Evolutionary conservation across 2,888 invertebrate genomes (phyloP).

Genomic region (Plebejus argus): DNA sequence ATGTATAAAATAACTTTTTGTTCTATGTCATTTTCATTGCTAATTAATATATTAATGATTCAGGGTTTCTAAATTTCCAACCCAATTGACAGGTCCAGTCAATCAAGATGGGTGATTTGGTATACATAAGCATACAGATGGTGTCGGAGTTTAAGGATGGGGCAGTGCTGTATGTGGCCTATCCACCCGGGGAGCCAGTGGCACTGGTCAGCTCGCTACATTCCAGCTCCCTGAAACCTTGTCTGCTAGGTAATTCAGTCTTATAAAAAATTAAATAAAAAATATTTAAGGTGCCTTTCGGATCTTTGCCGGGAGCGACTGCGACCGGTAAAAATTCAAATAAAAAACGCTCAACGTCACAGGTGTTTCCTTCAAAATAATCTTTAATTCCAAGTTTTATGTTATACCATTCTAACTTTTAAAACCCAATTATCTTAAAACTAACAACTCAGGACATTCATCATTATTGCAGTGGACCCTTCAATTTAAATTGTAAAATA

Average conservation of each 20-base stretch:
- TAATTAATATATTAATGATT: not conserved
- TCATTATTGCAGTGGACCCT: too few species aligned
- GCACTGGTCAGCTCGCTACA: constrained; percentile 53
- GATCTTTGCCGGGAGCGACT: too few species aligned
- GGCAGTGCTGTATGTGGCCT: constrained; percentile 52
- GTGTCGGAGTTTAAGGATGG: constrained; percentile 48
- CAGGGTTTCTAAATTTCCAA: not conserved
- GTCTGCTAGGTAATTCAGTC: constrained; percentile 49
- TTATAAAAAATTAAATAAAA: too few species aligned
- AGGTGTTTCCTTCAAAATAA: too few species aligned
- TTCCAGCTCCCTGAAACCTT: constrained; percentile 49
- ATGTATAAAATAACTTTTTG: not conserved
- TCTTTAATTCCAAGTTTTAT: too few species aligned
- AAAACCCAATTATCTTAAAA: too few species aligned
- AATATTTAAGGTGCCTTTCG: too few species aligned
- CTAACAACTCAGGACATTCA: too few species aligned
- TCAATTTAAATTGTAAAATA: too few species aligned
- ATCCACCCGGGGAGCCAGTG: constrained; percentile 55
- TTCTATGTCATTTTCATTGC: not conserved
- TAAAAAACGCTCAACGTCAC: too few species aligned
- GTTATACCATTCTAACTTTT: too few species aligned
- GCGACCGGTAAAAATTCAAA: too few species aligned
- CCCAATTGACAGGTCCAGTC: constrained; percentile 54
- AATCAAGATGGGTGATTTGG: constrained; percentile 51
- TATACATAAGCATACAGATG: constrained; percentile 60